A percentile compares a stretch with the other conserved stretches of the same genome.
Conservation (phyloP, 2,888 invertebrate genomes). For the Anarsia innoxiella region DNA sequence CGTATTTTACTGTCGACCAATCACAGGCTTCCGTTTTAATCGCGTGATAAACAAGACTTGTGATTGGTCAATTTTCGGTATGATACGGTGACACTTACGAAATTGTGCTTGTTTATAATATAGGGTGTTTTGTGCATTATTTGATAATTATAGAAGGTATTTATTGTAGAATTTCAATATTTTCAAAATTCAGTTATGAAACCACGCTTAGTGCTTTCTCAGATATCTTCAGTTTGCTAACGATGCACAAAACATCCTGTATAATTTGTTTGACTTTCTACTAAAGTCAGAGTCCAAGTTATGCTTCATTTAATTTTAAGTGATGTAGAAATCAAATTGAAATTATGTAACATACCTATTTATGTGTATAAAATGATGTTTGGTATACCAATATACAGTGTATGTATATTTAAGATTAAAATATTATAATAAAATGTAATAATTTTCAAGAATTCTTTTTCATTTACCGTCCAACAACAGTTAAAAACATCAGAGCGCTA, state of each 20-base stretch:
- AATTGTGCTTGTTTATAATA: neutral
- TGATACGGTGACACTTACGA: neutral
- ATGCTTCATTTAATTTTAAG: slow-evolving; percentile 7
- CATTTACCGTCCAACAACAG: no score
- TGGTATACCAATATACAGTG: slow-evolving; percentile 24
- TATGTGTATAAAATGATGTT: slow-evolving; percentile 25
- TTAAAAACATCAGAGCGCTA: no score
- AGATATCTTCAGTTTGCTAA: neutral
- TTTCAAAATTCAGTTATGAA: no score
- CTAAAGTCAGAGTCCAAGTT: slow-evolving; percentile 4
- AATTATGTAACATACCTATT: slow-evolving; percentile 23
- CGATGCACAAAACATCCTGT: neutral
- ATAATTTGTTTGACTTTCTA: slow-evolving; percentile 1
- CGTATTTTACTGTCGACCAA: neutral
- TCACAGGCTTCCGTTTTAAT: neutral
- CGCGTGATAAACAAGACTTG: neutral
- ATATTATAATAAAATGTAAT: slow-evolving; percentile 25
- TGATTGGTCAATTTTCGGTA: neutral
- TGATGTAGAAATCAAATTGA: slow-evolving; percentile 11
- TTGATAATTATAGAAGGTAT: no score
- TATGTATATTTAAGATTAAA: slow-evolving; percentile 23
- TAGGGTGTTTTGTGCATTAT: no score
- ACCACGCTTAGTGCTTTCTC: no score
- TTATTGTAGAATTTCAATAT: no score
- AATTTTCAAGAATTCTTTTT: slow-evolving; percentile 15